These are phyloP conservation scores for Redunca redunca DNA, from an alignment of 2,113 vertebrate genomes.

Conservation along the genomic window DNA sequence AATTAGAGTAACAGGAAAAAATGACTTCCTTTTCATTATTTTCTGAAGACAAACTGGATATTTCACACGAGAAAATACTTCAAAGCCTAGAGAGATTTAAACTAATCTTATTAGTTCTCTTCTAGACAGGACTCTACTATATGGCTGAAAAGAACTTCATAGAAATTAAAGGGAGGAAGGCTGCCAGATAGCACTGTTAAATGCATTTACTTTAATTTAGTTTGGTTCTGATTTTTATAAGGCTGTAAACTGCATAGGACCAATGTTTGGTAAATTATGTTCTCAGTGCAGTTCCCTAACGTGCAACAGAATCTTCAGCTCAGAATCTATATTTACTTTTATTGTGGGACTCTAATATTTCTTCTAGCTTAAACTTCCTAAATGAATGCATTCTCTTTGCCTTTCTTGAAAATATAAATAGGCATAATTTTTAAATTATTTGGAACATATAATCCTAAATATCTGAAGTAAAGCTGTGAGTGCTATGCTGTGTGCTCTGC, in stretches of 20 bases:
- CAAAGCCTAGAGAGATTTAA: constrained; percentile 43
- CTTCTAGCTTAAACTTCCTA: background rate
- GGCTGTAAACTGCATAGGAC: constrained; percentile 32
- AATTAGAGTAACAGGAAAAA: background rate
- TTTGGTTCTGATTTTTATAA: constrained; percentile 52
- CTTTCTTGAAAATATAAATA: background rate
- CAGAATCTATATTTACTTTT: constrained; percentile 19
- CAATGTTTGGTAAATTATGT: constrained; percentile 17
- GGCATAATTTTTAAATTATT: background rate
- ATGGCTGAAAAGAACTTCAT: background rate
- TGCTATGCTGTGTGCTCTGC: background rate
- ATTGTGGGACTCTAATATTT: constrained; percentile 1
- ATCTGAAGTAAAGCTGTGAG: background rate
- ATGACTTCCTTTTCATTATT: constrained; percentile 20
- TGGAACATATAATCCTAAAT: background rate
- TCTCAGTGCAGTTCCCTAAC: background rate
- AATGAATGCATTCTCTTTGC: background rate
- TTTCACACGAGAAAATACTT: constrained; percentile 36
- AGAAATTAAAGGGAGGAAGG: background rate
- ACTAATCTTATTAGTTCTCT: background rate
- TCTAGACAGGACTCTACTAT: background rate
- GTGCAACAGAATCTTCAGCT: background rate
- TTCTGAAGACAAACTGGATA: constrained; percentile 21
- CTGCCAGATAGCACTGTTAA: background rate
- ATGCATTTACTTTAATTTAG: background rate